Evolutionary conservation across 2,113 vertebrate genomes (phyloP), one percentile per base, ranked within the genome.

Genomic region (Epinephelus cyanopodus): DNA sequence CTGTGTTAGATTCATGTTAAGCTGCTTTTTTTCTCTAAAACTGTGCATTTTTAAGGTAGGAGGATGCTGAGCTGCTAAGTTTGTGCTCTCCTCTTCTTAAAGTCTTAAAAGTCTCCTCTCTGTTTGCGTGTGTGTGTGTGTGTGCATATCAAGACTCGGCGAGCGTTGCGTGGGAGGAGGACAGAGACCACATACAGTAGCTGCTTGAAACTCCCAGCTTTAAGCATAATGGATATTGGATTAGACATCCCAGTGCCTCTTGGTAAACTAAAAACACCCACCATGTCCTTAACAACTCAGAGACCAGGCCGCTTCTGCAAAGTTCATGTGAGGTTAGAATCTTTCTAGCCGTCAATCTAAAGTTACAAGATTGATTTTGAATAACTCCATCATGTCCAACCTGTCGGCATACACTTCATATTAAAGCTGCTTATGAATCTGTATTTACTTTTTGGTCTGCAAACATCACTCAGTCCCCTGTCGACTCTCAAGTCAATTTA

Each of bases 161-260:
- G 4, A 52, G 71, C 42, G 53, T 63, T 53, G 68, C 2, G 87
- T 78, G 79, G 79, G 79, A 60, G 64, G 63, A 64, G 64, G 63
- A 58, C 57, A 23, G 27, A 77, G 50, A 70, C 62, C 53, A 18
- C 64, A 79, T 58, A 45, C 69, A 67, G 69, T 19, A 37, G 79
- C 67, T 45, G 45, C 72, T 58, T 53, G 5, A 65, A 70, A 62
- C 25, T 56, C 57, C 29, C n/a, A 57, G 61, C 76, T 68, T 37
- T 2, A 66, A 52, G 65, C 64, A 50, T 60, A 71, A 73, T 68
- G 78, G 77, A 72, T 71, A 87, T 72, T 79, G 72, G 80, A 84
- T 80, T 71, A 63, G 23, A 45, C 80, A 54, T 67, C 27, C 21
- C 52, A 21, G 56, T n/a, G 33, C 25, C 56, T 69, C 60, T 65